phyloP scores from a whole-genome alignment of 2,113 vertebrate species.

The Bucco capensis region DNA sequence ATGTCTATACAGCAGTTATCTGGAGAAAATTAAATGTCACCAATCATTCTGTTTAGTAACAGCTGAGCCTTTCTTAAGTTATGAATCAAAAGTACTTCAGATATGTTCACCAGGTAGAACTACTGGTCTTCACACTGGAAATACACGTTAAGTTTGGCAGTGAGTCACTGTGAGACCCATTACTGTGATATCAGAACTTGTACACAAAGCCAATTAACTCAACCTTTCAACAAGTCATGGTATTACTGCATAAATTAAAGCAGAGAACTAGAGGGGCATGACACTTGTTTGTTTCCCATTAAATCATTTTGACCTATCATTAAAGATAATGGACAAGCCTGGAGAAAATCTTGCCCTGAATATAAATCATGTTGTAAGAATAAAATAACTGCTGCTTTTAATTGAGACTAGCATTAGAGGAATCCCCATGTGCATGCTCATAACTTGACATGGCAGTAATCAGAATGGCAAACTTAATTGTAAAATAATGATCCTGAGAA shows the following conservation, averaged over 20 bases:
- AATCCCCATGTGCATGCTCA: not conserved
- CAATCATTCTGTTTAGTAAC: not conserved
- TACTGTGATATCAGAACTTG: not conserved
- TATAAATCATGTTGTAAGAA: not conserved
- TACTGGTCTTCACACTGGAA: not conserved
- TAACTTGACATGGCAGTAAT: not conserved
- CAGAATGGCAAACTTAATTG: slow-evolving; percentile 26
- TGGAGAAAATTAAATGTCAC: not conserved
- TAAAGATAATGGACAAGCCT: not conserved
- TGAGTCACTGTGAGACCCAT: not conserved
- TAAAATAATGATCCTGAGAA: slow-evolving; percentile 26
- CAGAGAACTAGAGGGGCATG: not conserved
- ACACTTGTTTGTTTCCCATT: not conserved
- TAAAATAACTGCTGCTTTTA: slow-evolving; percentile 1
- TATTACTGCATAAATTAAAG: not conserved
- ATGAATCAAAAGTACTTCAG: not conserved
- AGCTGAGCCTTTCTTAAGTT: slow-evolving; percentile 2
- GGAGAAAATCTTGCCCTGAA: not conserved
- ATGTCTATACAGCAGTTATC: not conserved
- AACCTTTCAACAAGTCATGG: not conserved
- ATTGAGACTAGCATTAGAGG: not conserved
- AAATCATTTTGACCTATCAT: slow-evolving; percentile 1
- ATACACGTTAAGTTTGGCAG: not conserved
- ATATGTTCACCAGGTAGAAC: not conserved
- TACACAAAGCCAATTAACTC: not conserved